Evolutionary conservation across 2,113 vertebrate species (phyloP).

Genomic region (Gymnorhina tibicen): DNA sequence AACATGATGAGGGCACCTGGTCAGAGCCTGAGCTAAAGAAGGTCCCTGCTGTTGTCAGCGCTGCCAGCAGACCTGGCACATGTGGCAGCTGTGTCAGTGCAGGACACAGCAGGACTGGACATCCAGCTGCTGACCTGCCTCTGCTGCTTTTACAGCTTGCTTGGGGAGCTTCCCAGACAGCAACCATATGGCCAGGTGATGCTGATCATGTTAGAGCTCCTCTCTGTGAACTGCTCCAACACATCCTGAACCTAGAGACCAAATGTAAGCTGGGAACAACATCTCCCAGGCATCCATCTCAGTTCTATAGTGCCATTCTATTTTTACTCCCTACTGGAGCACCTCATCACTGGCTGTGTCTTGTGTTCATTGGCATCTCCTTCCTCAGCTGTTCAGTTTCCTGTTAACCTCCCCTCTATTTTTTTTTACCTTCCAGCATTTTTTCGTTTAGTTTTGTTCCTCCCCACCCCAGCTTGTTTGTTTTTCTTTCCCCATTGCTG

Average conservation of each 20-base stretch:
- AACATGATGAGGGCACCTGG: accelerated
- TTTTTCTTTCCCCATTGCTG: not conserved
- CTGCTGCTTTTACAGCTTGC: not conserved
- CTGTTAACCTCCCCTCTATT: not conserved
- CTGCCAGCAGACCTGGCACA: accelerated
- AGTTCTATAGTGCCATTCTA: not conserved
- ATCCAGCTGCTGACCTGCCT: not conserved
- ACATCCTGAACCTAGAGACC: not conserved
- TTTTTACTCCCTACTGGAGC: not conserved
- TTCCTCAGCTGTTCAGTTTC: not conserved
- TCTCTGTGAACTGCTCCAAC: not conserved
- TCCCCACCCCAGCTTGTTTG: not conserved
- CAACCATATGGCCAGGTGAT: accelerated
- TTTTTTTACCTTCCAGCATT: not conserved
- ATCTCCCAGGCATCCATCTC: not conserved
- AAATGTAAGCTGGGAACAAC: not conserved
- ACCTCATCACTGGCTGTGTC: not conserved
- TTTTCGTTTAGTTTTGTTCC: not conserved
- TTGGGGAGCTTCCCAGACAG: not conserved
- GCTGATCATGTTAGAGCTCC: not conserved
- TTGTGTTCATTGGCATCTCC: not conserved
- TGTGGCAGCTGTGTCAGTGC: not conserved
- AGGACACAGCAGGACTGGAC: not conserved
- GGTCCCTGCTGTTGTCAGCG: not conserved
- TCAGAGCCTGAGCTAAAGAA: not conserved